Evolutionary conservation across 2,113 vertebrate species (phyloP).

Genomic region (Lontra canadensis): DNA sequence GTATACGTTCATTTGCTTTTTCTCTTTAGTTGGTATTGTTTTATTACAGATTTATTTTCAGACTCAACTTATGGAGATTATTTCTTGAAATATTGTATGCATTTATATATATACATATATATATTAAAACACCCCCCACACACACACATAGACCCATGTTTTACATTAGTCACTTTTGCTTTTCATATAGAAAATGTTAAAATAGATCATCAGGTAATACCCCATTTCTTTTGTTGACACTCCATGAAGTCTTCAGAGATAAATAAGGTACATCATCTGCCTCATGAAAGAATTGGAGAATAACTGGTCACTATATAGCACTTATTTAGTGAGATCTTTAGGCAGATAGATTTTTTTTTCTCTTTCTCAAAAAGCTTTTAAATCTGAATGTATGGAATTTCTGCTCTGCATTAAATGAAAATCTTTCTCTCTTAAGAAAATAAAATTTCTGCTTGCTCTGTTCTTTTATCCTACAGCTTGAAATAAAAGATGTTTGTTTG

Average conservation of each 20-base stretch:
- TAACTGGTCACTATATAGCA: background rate
- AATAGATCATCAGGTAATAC: conserved; percentile 32
- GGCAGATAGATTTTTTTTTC: conserved; percentile 38
- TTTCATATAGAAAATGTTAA: conserved; percentile 44
- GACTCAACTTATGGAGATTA: conserved; percentile 64
- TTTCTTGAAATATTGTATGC: conserved; percentile 67
- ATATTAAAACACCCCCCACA: background rate
- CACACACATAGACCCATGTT: conserved; percentile 55
- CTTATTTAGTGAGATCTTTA: conserved; percentile 39
- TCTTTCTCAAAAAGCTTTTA: conserved; percentile 59
- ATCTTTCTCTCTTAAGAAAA: conserved; percentile 62
- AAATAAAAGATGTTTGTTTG: conserved; percentile 53
- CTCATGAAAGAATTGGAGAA: conserved; percentile 39
- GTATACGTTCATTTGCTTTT: conserved; percentile 85
- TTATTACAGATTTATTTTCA: conserved; percentile 80
- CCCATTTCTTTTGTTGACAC: conserved; percentile 2
- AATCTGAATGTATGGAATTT: conserved; percentile 57
- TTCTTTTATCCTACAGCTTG: conserved; percentile 48
- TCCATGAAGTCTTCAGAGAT: conserved; percentile 26
- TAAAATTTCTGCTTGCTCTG: background rate
- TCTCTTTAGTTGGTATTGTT: conserved; percentile 83
- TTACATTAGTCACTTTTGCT: conserved; percentile 75
- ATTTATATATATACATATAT: background rate
- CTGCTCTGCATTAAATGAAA: conserved; percentile 57
- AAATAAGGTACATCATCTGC: conserved; percentile 39